phyloP scores from a whole-genome alignment of 2,113 vertebrate genomes.

The Ptyas mucosa region DNA sequence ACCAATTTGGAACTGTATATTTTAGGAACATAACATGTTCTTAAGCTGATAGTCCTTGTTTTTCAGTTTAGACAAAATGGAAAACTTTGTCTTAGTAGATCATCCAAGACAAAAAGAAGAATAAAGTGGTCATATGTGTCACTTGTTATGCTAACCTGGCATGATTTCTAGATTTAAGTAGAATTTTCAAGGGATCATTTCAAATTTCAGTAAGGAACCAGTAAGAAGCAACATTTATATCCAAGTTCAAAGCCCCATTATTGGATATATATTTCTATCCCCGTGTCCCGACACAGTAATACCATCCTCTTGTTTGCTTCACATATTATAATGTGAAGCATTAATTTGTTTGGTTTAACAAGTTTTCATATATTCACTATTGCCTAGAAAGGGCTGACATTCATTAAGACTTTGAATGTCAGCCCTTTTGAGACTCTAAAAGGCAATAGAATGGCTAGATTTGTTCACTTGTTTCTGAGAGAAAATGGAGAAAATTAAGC shows the following conservation, averaged over 20 bases:
- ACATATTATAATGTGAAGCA: neutral
- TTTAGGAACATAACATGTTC: neutral
- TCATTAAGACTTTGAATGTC: neutral
- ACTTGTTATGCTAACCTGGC: neutral
- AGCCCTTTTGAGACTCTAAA: neutral
- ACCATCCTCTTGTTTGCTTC: neutral
- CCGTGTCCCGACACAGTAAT: neutral
- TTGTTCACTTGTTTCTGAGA: neutral
- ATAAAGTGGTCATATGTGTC: neutral
- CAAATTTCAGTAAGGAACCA: neutral
- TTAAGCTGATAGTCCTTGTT: neutral
- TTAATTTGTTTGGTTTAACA: neutral
- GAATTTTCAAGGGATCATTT: neutral
- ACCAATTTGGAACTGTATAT: neutral
- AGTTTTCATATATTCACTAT: neutral
- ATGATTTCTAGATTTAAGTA: no score
- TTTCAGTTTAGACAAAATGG: neutral
- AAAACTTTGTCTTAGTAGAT: neutral
- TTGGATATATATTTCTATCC: neutral
- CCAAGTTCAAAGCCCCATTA: neutral
- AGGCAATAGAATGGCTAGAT: neutral
- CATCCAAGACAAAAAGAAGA: neutral
- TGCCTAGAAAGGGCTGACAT: neutral
- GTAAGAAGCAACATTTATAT: neutral
- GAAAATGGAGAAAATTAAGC: neutral